phyloP scores from a whole-genome alignment of 2,888 invertebrate genomes.

The Cerastis rubricosa region DNA sequence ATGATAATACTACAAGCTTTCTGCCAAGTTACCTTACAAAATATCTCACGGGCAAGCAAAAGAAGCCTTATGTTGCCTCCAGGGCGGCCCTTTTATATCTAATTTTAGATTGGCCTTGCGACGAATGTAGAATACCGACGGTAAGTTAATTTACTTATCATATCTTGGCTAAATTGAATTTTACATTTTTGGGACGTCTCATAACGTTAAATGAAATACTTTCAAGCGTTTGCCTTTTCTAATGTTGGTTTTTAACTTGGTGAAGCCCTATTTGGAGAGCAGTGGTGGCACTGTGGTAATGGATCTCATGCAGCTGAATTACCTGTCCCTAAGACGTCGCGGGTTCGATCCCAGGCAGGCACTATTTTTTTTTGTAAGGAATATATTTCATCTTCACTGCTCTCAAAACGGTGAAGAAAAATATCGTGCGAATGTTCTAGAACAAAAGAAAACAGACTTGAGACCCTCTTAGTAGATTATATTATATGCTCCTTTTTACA shows the following conservation, averaged over 20 bases:
- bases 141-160: constrained; percentile 54
- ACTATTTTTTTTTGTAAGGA: not conserved
- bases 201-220: constrained; percentile 12
- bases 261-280: not conserved
- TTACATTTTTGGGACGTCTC: constrained; percentile 7
- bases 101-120: constrained; percentile 53
- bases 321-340: not conserved
- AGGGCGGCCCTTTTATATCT: constrained; percentile 47
- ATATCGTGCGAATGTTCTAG: not conserved
- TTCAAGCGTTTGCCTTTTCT: not conserved
- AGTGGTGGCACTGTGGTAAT: not conserved
- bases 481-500: not conserved
- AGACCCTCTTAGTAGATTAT: not conserved
- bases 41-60: constrained; percentile 29
- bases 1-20: not conserved
- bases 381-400: not conserved
- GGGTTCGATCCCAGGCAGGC: not conserved
- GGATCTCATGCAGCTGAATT: no score
- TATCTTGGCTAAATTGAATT: constrained; percentile 50
- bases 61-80: constrained; percentile 54
- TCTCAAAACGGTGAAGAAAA: not conserved
- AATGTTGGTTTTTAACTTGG: constrained; percentile 4
- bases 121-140: constrained; percentile 26
- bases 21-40: constrained; percentile 9
- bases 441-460: not conserved